Conservation (phyloP, 2,888 invertebrate species). For the Drosophila ezoana region DNA sequence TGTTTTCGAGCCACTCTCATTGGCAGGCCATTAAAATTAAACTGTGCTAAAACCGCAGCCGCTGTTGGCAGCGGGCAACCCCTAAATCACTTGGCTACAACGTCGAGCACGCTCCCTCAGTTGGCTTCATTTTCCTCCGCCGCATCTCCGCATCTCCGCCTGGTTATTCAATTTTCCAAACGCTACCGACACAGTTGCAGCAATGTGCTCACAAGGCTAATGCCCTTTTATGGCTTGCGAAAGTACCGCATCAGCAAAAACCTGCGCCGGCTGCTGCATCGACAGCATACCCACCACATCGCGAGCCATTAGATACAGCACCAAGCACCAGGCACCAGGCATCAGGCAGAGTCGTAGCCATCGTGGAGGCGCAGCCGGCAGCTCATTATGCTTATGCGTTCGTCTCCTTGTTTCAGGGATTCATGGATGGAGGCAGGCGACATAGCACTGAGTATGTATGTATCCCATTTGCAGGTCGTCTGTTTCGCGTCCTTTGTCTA, state of each 20-base stretch:
- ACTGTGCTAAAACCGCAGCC: conserved; percentile 46
- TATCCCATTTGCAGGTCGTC: conserved; percentile 58
- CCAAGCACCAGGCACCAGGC: conserved; percentile 20
- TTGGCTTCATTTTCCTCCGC: conserved; percentile 6
- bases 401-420: background rate
- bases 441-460: conserved; percentile 48
- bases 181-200: conserved; percentile 29
- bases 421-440: conserved; percentile 8
- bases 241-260: conserved; percentile 71
- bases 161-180: conserved; percentile 73
- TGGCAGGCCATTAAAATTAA: conserved; percentile 59
- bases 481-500: conserved; percentile 36
- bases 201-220: conserved; percentile 69
- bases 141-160: conserved; percentile 21
- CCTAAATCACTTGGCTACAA: conserved; percentile 64
- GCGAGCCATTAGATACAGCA: conserved; percentile 61
- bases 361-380: conserved; percentile 26
- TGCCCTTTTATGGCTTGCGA: conserved; percentile 77
- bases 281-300: conserved; percentile 29
- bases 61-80: conserved; percentile 53
- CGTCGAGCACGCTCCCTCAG: conserved; percentile 32
- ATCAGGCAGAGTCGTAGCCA: conserved; percentile 1
- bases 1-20: conserved; percentile 41
- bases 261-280: conserved; percentile 20
- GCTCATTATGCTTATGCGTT: conserved; percentile 68